Evolutionary conservation across 2,113 vertebrate genomes (phyloP).

Genomic region (Amazona vittata): DNA sequence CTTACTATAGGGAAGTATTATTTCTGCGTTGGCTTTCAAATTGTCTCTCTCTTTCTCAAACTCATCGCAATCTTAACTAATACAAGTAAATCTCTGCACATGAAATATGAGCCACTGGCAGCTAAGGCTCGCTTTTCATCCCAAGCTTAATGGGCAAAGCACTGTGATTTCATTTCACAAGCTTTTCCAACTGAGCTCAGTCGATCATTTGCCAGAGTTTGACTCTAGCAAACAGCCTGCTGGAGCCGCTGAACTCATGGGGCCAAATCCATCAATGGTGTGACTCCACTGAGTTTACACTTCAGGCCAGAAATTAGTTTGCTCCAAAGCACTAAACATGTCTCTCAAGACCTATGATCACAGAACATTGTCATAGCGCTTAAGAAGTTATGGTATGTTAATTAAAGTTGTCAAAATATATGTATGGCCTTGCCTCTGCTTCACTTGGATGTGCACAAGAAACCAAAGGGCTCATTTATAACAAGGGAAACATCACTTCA

Average conservation of each 20-base stretch:
- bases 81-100: slow-evolving; percentile 57
- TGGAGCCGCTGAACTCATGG: slow-evolving; percentile 18
- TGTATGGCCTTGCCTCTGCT: background rate
- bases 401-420: slow-evolving; percentile 19
- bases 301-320: background rate
- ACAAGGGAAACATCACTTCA: background rate
- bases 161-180: slow-evolving; percentile 63
- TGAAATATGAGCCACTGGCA: slow-evolving; percentile 69
- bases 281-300: background rate
- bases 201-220: slow-evolving; percentile 27
- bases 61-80: slow-evolving; percentile 56
- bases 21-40: slow-evolving; percentile 58
- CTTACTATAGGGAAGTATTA: slow-evolving; percentile 63
- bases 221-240: slow-evolving; percentile 52
- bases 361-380: slow-evolving; percentile 9
- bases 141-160: slow-evolving; percentile 57
- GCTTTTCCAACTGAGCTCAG: slow-evolving; percentile 66
- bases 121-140: slow-evolving; percentile 60
- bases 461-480: background rate
- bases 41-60: slow-evolving; percentile 50
- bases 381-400: background rate
- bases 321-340: background rate
- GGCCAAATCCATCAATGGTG: slow-evolving; percentile 28
- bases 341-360: background rate
- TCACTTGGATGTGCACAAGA: background rate